A percentile compares a stretch with the other conserved stretches of the same genome.
Evolutionary conservation across 2,113 vertebrate genomes (phyloP).

Genomic region (Semicossyphus pulcher): DNA sequence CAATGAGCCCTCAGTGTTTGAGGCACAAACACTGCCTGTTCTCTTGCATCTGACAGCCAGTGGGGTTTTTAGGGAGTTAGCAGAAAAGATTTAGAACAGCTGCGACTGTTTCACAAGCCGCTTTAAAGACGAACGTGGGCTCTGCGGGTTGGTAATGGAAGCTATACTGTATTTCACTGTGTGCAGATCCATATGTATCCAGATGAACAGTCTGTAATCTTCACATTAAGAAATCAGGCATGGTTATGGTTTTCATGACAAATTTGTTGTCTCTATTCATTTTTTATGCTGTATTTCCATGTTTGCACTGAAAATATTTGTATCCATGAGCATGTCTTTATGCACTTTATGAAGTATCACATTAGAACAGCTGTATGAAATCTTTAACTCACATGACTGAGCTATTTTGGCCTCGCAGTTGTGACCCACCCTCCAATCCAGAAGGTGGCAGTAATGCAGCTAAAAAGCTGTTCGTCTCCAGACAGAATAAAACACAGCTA

Average conservation of each 20-base stretch:
- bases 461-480: too few relatives aligned
- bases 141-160: slow-evolving; percentile 12
- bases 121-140: slow-evolving; percentile 8
- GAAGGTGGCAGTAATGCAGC: too few relatives aligned
- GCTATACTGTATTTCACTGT: slow-evolving; percentile 2
- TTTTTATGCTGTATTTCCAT: background rate
- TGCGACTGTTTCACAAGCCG: slow-evolving; percentile 37
- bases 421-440: too few relatives aligned
- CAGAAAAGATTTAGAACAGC: slow-evolving; percentile 56
- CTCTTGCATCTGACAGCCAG: slow-evolving; percentile 39
- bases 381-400: too few relatives aligned
- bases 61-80: slow-evolving; percentile 30
- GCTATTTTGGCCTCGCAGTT: too few relatives aligned
- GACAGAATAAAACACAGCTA: too few relatives aligned
- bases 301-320: background rate
- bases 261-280: background rate
- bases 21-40: slow-evolving; percentile 22
- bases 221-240: background rate
- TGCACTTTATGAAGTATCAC: background rate
- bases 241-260: background rate
- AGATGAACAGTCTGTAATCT: background rate
- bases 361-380: background rate
- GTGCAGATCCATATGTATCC: background rate
- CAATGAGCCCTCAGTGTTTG: slow-evolving; percentile 9
- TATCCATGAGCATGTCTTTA: background rate